A percentile compares a stretch with the other conserved stretches of the same genome.
Evolutionary conservation across 2,888 invertebrate species (phyloP).

Genomic region (Tachina fera): DNA sequence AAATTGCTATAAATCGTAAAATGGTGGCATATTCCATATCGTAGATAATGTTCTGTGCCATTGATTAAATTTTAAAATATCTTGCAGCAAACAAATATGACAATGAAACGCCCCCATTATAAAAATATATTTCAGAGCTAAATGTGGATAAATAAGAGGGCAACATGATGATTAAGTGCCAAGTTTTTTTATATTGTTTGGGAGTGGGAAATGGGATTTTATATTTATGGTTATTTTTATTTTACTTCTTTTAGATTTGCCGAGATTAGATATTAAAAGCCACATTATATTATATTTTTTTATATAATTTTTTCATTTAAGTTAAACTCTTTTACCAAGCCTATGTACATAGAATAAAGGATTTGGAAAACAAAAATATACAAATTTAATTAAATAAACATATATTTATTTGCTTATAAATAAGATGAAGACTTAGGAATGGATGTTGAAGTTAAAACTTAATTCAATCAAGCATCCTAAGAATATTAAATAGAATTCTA

Average conservation of each 20-base stretch:
- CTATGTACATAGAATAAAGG: not conserved
- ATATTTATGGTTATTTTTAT: conserved; percentile 3
- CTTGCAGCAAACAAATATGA: not conserved
- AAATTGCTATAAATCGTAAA: not conserved
- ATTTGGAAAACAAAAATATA: not conserved
- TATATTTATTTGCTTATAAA: no score
- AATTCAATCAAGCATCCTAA: no score
- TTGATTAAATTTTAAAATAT: no score
- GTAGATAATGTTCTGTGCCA: not conserved
- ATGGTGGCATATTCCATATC: not conserved
- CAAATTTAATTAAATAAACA: no score
- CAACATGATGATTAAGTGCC: conserved; percentile 42
- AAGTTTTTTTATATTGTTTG: conserved; percentile 36
- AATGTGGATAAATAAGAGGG: not conserved
- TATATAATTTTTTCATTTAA: not conserved
- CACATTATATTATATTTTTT: conserved; percentile 40
- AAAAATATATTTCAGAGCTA: not conserved
- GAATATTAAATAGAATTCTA: no score
- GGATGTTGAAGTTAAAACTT: no score
- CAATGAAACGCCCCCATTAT: not conserved
- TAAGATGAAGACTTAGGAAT: no score
- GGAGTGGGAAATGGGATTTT: not conserved
- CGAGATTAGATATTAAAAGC: conserved; percentile 40
- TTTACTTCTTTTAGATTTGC: not conserved
- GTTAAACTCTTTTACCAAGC: not conserved